These are phyloP conservation scores for Burhinus oedicnemus DNA, from an alignment of 2,113 vertebrate genomes.

Conservation along the genomic window DNA sequence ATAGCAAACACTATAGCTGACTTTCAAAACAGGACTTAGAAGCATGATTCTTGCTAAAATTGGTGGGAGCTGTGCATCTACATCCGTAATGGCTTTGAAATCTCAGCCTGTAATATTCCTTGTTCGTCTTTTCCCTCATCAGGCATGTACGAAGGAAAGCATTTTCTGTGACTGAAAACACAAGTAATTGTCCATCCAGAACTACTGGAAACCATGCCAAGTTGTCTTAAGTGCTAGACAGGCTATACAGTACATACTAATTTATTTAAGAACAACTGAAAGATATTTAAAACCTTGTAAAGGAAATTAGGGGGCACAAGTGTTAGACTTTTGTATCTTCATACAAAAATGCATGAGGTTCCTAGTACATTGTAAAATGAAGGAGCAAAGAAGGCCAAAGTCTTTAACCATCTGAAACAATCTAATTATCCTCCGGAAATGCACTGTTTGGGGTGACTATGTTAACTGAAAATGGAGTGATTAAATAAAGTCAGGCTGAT, in stretches of 20 bases:
- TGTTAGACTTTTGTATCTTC: neutral
- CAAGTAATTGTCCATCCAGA: neutral
- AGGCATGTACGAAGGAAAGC: neutral
- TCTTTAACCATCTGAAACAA: constrained; percentile 15
- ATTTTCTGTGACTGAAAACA: neutral
- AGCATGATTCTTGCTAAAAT: neutral
- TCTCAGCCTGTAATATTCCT: neutral
- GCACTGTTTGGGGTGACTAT: neutral
- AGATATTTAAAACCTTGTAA: constrained; percentile 7
- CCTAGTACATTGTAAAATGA: neutral
- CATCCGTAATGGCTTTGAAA: neutral
- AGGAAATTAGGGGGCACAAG: neutral
- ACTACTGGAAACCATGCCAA: neutral
- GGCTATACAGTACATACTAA: neutral
- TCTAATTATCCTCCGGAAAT: constrained; percentile 8
- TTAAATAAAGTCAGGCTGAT: constrained; percentile 3
- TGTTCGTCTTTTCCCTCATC: neutral
- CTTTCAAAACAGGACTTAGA: neutral
- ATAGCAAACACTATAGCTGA: neutral
- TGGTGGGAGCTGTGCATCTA: neutral
- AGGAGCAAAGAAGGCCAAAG: neutral
- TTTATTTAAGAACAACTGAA: neutral
- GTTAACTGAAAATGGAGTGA: constrained; percentile 14
- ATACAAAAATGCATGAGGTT: neutral
- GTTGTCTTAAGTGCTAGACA: neutral